These are phyloP conservation scores for Pygocentrus nattereri DNA, from an alignment of 2,797 vertebrate species.

Conservation along the genomic window DNA sequence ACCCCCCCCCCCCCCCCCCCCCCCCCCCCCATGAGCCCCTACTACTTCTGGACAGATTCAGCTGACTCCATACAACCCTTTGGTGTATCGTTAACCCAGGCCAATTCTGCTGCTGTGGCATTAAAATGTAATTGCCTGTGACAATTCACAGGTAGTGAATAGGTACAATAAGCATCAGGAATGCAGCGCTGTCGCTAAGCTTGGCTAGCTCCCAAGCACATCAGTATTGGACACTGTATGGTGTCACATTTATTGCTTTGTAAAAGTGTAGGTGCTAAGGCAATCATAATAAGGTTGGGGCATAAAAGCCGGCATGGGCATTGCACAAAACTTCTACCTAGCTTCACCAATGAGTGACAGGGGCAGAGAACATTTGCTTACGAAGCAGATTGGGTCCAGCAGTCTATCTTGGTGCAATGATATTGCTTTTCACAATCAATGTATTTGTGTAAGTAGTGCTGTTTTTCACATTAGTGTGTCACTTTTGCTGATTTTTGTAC, in stretches of 20 bases:
- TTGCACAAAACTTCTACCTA: neutral
- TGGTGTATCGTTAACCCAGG: conserved; percentile 81
- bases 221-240: conserved; percentile 14
- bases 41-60: conserved; percentile 64
- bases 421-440: too few relatives aligned
- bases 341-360: neutral
- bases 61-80: conserved; percentile 75
- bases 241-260: conserved; percentile 44
- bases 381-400: neutral
- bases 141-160: conserved; percentile 60
- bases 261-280: conserved; percentile 36
- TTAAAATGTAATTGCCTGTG: conserved; percentile 77
- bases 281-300: conserved; percentile 7
- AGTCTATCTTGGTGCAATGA: neutral
- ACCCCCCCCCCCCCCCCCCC: conserved; percentile 42
- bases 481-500: neutral
- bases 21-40: conserved; percentile 43
- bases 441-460: too few relatives aligned
- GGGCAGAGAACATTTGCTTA: neutral
- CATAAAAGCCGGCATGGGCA: neutral
- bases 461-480: neutral
- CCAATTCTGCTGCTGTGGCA: conserved; percentile 79
- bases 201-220: conserved; percentile 35
- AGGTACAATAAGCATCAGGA: conserved; percentile 49
- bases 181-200: conserved; percentile 11